Evolutionary conservation across 2,113 vertebrate genomes (phyloP).

Genomic region (Lophius piscatorius): DNA sequence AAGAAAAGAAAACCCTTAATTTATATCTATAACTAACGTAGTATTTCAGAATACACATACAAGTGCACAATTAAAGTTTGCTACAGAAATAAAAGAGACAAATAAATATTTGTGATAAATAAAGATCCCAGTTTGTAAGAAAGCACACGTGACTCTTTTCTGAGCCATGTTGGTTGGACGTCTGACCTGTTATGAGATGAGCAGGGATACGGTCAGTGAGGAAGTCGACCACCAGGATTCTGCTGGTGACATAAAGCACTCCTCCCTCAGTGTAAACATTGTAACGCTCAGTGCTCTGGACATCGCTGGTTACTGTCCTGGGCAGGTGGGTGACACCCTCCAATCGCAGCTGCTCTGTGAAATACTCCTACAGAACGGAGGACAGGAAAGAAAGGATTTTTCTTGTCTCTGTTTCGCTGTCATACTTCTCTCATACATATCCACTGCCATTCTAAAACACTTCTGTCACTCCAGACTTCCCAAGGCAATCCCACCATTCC

Average conservation of each 20-base stretch:
- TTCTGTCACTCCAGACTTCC: too few relatives aligned
- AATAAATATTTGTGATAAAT: not conserved
- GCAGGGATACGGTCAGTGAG: constrained; percentile 94
- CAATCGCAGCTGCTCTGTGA: constrained; percentile 88
- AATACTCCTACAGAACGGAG: constrained; percentile 86
- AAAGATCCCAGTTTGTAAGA: not conserved
- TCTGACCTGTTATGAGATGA: constrained; percentile 89
- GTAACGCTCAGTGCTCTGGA: constrained; percentile 85
- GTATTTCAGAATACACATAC: not conserved
- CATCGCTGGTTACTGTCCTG: constrained; percentile 89
- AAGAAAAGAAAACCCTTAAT: too few relatives aligned
- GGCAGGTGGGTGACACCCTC: constrained; percentile 91
- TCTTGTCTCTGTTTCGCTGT: too few relatives aligned
- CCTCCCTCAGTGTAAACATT: constrained; percentile 93
- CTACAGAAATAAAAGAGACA: not conserved
- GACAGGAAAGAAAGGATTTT: not conserved
- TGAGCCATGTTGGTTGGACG: not conserved
- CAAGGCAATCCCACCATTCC: too few relatives aligned
- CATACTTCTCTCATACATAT: too few relatives aligned
- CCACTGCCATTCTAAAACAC: too few relatives aligned
- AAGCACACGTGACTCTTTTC: not conserved
- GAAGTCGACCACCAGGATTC: constrained; percentile 97
- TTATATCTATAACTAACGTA: not conserved
- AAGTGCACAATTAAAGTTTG: not conserved
- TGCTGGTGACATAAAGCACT: constrained; percentile 93